Percentiles rank a stretch among this genome's conserved stretches.
Conservation (phyloP, 2,113 vertebrate species). For the Xenopus tropicalis region UCB_Xtro_10.0 CM004446.2:38775001-38775500, state of each 20-base stretch:
- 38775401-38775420: neutral
- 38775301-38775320: conserved; percentile 18
- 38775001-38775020: too few species aligned
- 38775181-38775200: too few species aligned
- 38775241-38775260: conserved; percentile 18
- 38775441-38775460: neutral
- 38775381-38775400: conserved; percentile 28
- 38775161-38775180: too few species aligned
- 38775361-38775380: conserved; percentile 30
- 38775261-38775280: conserved; percentile 20
- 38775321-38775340: conserved; percentile 18
- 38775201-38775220: neutral
- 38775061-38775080: too few species aligned
- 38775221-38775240: conserved; percentile 42
- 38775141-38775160: too few species aligned
- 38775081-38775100: too few species aligned
- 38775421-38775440: neutral
- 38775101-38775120: too few species aligned
- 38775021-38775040: too few species aligned
- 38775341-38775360: conserved; percentile 39
- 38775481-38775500: conserved; percentile 37
- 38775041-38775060: too few species aligned
- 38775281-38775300: conserved; percentile 3
- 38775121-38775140: too few species aligned
- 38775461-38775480: neutral